Evolutionary conservation across 2,888 invertebrate genomes (phyloP), one percentile per base, ranked within the genome.

Genomic region (Campopleginae sp.): DNA sequence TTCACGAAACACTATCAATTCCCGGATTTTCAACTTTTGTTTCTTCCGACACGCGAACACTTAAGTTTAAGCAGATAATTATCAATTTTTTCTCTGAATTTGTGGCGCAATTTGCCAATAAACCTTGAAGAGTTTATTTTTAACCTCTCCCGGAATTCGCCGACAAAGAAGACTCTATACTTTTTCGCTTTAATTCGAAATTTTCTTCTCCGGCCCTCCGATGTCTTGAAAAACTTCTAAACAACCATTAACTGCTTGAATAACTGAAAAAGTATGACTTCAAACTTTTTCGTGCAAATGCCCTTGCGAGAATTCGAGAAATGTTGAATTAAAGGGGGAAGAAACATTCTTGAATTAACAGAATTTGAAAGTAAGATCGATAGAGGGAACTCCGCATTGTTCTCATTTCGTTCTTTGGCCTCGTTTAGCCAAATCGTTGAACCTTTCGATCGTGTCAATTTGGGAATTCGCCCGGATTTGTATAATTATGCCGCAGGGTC

Each of bases 371-470:
- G 4, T 63, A 5, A 46, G 70, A 70, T 70, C 54, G 65, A 76
- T 75, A 51, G n/a, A n/a, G n/a, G 54, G 77, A 76, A 72, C 76
- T 42, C 66, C 19, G 38, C 58, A 77, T 80, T 77, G 80, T 31
- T 77, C 84, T 72, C 23, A 19, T 74, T 77, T 76, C 48, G 79
- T 65, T 31, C 2, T 51, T 17, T 75, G 72, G 44, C 80, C 84
- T 74, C 80, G 78, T 77, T 81, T 51, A 23, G 58, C 33, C 33
- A 48, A 71, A 81, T 61, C 75, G 77, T 78, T 81, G 3, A 51
- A 70, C 79, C 70, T 83, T 82, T 70, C 68, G 63, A 58, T 33
- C 38, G 84, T 74, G 78, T 74, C 77, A 75, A 81, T 75, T 54
- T 48, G 27, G 17, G 46, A 17, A 44, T 33, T 77, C 38, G 17